phyloP scores from a whole-genome alignment of 2,113 vertebrate genomes.

The Lota lota region DNA sequence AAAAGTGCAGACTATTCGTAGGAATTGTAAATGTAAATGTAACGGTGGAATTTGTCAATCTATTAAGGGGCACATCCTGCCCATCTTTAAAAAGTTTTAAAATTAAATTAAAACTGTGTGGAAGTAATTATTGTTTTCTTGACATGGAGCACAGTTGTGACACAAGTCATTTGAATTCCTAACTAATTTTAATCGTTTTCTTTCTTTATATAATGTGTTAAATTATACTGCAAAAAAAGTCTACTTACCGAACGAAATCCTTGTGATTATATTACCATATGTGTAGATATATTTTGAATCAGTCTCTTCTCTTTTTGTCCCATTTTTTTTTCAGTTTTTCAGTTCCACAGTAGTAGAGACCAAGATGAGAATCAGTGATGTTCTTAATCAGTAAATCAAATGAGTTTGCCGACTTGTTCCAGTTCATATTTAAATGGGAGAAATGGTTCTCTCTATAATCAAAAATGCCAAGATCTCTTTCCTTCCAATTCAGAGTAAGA shows the following conservation, averaged over 20 bases:
- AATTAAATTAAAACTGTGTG: too few relatives aligned
- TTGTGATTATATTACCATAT: conserved; percentile 17
- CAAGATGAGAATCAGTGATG: conserved; percentile 30
- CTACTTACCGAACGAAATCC: conserved; percentile 31
- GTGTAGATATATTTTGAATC: neutral
- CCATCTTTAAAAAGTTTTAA: too few relatives aligned
- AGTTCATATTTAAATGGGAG: neutral
- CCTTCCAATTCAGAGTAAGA: neutral
- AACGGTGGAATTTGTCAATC: too few relatives aligned
- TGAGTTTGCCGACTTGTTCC: neutral
- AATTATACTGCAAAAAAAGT: neutral
- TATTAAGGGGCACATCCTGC: too few relatives aligned
- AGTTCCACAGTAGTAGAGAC: conserved; percentile 51
- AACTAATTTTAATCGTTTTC: too few relatives aligned
- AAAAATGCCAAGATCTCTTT: too few relatives aligned
- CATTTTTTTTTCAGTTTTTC: rapidly evolving
- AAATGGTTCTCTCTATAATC: neutral
- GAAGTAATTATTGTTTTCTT: too few relatives aligned
- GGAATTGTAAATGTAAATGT: too few relatives aligned
- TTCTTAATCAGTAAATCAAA: conserved; percentile 41
- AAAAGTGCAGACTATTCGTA: too few relatives aligned
- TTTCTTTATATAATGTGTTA: too few relatives aligned
- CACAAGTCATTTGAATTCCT: too few relatives aligned
- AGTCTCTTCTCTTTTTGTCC: rapidly evolving
- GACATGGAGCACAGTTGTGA: too few relatives aligned